Base-by-base conservation (phyloP, 2,113 vertebrate species). In the Phylloscopus trochiloides region DNA sequence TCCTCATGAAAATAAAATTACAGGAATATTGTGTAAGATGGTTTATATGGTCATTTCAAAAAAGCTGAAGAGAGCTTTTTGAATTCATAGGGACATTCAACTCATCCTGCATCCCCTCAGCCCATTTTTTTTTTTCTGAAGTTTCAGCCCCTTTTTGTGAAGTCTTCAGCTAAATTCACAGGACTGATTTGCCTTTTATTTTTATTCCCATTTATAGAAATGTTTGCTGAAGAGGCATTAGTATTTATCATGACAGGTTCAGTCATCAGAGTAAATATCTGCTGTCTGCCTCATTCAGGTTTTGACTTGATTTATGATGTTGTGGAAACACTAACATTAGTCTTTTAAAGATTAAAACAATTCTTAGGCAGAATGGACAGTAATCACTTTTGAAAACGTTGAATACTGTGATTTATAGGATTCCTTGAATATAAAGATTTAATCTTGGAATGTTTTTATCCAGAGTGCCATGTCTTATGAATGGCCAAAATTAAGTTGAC, bases 321-420 rank as follows among this genome's bases (percentile, higher is more conserved):
- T 96, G 42, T 40, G 38, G 78, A 74, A 97, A 88, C 31, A 75
- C 51, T 65, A 78, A 79, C 77, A 86, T 65, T 89, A 95, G 73
- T 74, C 36, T 92, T 96, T 92, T 92, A 91, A 97, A 96, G 43
- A 96, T 94, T 92, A 95, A 97, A 86, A 90, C 62, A 91, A 91
- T 80, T 86, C 92, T 97, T 87, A 54, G 92, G 96, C 74, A 77
- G 82, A 77, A 91, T 26, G 81, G 78, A 80, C 84, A 79, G 26
- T 93, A 89, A 97, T 94, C 61, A 74, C 68, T 77, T 89, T 89
- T 93, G 82, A 95, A 95, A 97, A 96, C 55, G 45, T 91, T 96
- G 81, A 95, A 65, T 74, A 52, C 68, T 82, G 52, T 94, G 84
- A 96, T 97, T 97, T 93, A 95, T 96, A 95, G 57, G 74, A 95